Evolutionary conservation across 1,140 invertebrate species (phyloP).

Genomic region (Rhopalosiphum maidis): DNA sequence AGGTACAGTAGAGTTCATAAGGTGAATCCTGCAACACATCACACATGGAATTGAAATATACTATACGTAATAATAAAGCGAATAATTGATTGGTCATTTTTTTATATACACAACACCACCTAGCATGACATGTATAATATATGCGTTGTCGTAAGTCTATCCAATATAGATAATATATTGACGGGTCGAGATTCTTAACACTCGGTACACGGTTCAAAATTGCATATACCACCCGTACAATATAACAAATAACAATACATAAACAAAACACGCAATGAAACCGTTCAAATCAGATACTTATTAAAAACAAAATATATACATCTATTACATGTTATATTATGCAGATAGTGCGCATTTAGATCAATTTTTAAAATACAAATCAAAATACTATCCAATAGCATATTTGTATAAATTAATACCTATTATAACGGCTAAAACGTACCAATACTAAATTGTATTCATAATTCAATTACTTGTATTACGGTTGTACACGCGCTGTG

Average conservation of each 20-base stretch:
- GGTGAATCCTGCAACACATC: neutral
- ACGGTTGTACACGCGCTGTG: too few relatives aligned
- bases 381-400: too few relatives aligned
- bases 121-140: neutral
- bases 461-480: too few relatives aligned
- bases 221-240: too few relatives aligned
- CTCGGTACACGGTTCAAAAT: neutral
- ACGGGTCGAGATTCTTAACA: neutral
- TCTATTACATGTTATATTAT: neutral
- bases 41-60: neutral
- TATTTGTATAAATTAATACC: too few relatives aligned
- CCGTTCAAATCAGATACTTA: neutral
- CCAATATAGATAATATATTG: neutral
- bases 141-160: neutral
- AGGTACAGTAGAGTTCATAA: neutral
- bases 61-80: neutral
- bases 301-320: neutral
- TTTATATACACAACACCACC: neutral
- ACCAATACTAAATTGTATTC: too few relatives aligned
- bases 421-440: too few relatives aligned
- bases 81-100: neutral
- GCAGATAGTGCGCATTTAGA: too few relatives aligned
- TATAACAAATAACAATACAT: neutral
- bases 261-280: neutral
- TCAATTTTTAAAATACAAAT: too few relatives aligned